These are phyloP conservation scores for Protobothrops mucrosquamatus DNA, from an alignment of 2,113 vertebrate genomes.

Conservation along the genomic window DNA sequence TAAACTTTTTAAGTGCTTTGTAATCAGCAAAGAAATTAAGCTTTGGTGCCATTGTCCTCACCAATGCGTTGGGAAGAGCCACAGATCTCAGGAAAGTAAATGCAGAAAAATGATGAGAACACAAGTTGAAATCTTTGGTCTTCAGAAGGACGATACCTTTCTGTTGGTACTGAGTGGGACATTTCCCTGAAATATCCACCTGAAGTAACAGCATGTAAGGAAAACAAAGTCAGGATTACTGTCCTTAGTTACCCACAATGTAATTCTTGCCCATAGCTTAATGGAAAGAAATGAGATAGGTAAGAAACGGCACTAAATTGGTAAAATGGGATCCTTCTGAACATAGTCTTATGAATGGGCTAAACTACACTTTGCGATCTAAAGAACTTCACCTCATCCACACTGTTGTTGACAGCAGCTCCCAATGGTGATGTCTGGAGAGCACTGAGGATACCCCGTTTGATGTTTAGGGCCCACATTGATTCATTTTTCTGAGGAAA, in stretches of 20 bases:
- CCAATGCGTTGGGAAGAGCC: conserved; percentile 62
- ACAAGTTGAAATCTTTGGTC: conserved; percentile 73
- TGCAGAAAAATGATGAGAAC: conserved; percentile 68
- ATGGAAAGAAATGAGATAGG: background rate
- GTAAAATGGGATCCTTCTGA: background rate
- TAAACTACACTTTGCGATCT: background rate
- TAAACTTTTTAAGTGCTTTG: background rate
- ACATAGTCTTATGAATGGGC: background rate
- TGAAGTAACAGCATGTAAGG: conserved; percentile 40
- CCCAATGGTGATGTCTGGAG: conserved; percentile 71
- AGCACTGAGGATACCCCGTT: conserved; percentile 83
- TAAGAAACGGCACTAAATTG: background rate
- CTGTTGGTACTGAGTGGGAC: conserved; percentile 74
- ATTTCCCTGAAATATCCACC: conserved; percentile 80
- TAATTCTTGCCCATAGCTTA: background rate
- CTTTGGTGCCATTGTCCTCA: conserved; percentile 54
- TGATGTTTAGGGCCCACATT: conserved; percentile 85
- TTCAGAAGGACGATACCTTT: conserved; percentile 71
- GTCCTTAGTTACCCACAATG: background rate
- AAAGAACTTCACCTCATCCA: conserved; percentile 74
- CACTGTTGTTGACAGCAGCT: conserved; percentile 36
- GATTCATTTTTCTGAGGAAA: conserved; percentile 76
- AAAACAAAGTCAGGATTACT: background rate
- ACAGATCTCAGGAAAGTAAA: conserved; percentile 71
- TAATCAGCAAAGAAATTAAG: background rate